Base-by-base conservation (phyloP, 1,140 invertebrate species). In the Drosophila bocki region DNA sequence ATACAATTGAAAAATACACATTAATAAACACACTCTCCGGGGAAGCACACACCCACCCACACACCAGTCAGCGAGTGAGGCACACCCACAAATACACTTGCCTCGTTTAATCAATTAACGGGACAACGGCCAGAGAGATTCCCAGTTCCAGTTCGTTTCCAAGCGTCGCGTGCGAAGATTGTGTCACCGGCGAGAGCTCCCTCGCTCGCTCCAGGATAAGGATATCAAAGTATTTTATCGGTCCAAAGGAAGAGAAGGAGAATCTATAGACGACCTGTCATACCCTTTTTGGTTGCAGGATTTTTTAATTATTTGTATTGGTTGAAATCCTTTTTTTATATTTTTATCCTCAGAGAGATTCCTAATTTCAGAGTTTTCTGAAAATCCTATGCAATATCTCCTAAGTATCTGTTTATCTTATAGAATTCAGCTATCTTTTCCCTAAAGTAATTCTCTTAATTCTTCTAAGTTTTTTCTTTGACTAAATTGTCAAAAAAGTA, bases 21-120 rank as follows among this genome's bases (percentile, higher is more conserved):
- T 59, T 51, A 48, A 64, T 32, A 45, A 60, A 35, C 47, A 54
- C 29, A 53, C 53, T 56, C 53, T 56, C 19, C 3, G 19, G 53
- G 53, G 13, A 39, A 8, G 17, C 33, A 48, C 62, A 67, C 22
- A 22, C 22, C 22, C 22, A 22, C 51, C 47, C 62, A 71, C 9
- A 37, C 35, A 26, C 4, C 39, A 64, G 32, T 13, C 54, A 9
- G 9, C 19, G 5, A 37, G 68, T 12, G 29, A 39, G 26, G 42
- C 58, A 75, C 54, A 75, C 69, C 48, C 69, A 75, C 70, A 17
- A 48, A 51, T 47, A 51, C 71, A 54, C 15, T 59, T 42, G 67
- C 54, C 37, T 59, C 45, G 68, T 50, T 72, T 76, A 87, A 88
- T 87, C 85, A 87, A 87, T 87, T 87, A 88, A 75, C 74, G 82